Base-by-base conservation (phyloP, 2,888 invertebrate genomes). In the Frankliniella fusca region DNA sequence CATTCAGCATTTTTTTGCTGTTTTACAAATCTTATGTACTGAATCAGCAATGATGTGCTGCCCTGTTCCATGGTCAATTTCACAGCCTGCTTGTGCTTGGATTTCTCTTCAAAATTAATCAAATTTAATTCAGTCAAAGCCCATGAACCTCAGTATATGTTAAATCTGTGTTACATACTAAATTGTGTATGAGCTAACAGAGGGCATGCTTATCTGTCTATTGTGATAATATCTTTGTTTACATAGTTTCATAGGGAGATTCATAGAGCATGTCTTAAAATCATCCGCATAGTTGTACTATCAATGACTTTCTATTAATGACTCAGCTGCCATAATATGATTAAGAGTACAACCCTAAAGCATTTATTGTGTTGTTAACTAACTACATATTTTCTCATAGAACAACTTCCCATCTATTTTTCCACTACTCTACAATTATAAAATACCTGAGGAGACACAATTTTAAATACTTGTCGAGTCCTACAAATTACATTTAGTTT, bases 141-240 rank as follows among this genome's bases (percentile, higher is more conserved):
- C 5, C 38, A 38, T 38, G 38, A 38, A 38, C 38, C 38, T 38
- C 38, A 3, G 38, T 38, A 38, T 38, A 38, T 38, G 38, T 38
- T 38, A 38, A 38, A 38, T 38, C 38, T 38, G 38, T 38, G 38
- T 38, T 38, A 38, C 38, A 38, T 38, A 38, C 38, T 38, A 5
- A 38, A 38, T 54, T 9, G 54, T 9, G 54, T 54, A 54, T 54
- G 54, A 54, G 38, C 38, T 38, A 38, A 38, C 38, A 38, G 38
- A 38, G 15, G 15, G 54, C 15, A 27, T 76, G 70, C 23, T 27
- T 76, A 27, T 9, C 27, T 27, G 70, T 76, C 70, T 76, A 76
- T 76, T 76, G 70, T 76, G 70, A 76, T 54, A 54, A 54, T 76
- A 76, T 76, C 70, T 76, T 27, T 27, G 27, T 76, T 27, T 76